Base-by-base conservation (phyloP, 1,140 invertebrate genomes). In the Lepidurus packardi region DNA sequence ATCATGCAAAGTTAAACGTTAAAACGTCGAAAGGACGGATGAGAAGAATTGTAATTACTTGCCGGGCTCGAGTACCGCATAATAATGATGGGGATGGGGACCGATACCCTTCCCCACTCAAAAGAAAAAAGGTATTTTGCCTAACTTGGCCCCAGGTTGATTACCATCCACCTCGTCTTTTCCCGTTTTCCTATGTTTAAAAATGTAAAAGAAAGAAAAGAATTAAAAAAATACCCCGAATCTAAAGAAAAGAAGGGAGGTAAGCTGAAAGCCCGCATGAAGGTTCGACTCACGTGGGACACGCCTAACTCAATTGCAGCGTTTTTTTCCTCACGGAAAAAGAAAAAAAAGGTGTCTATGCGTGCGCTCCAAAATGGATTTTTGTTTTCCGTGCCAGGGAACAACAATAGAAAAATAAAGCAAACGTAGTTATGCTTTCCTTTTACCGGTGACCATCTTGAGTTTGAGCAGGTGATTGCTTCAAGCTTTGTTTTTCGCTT, bases 331-430 rank as follows among this genome's bases (percentile, higher is more conserved):
- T 65, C 7, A n/a, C 16, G 53, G 53, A 21, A 65, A 65, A n/a
- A 65, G 21, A 21, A 65, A 65, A 65, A 47, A 65, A 65, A 65
- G 53, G 53, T 65, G 53, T 65, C 53, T 21, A 21, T 65, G 53
- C 53, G 21, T 65, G 53, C 53, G 53, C 53, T n/a, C 53, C n/a
- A n/a, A 65, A 13, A 65, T 65, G 16, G 21, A 13, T 16, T 65
- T 8, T 21, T 65, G 16, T 65, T 65, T 16, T 11, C 7, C 9
- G 6, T 65, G 8, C 16, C n/a, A 1, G 16, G 53, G 53, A 21
- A 65, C 53, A 65, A 65, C 53, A 65, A 65, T 65, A 65, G 53
- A 65, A 65, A 65, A 21, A 65, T 21, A 65, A 65, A 47, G 45
- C 45, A 1, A 10, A 11, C n/a, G 13, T 13, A 65, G 53, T 65